Evolutionary conservation across 1,140 invertebrate genomes (phyloP), one percentile per base, ranked within the genome.

Genomic region (Drosophila ironensis): DNA sequence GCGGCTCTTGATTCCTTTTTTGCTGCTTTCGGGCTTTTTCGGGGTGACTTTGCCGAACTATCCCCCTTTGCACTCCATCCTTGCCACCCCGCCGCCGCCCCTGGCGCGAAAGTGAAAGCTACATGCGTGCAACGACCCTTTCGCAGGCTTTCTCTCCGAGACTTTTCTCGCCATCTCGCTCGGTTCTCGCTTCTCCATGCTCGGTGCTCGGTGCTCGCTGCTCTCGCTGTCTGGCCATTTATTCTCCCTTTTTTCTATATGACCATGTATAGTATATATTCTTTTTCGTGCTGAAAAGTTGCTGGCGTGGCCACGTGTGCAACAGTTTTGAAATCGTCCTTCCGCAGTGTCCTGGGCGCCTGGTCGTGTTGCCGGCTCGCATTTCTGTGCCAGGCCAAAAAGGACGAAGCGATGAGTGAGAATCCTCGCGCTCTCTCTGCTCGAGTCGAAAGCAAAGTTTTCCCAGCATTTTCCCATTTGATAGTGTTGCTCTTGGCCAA

Each of bases 381-480:
- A 84, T 84, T 84, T 84, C 71, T 84, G 80, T 84, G 74, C 78
- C 78, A 74, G 54, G 63, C 70, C 72, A 82, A 84, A 82, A 82
- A 82, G 77, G 77, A 82, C 73, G 78, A 84, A 61, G 77, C 77
- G 77, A 77, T 82, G 73, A 82, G 77, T 64, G 77, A 77, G 53
- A 66, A 22, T 61, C 30, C 28, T 37, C 19, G 17, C 33, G 8
- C 24, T 38, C 30, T 38, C 27, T 33, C 9, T 25, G 82, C 67
- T 82, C 52, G 38, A 82, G 68, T 72, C 72, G 84, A 82, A 72
- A 69, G 68, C 77, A 52, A 82, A 84, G 77, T 77, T 76, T 78
- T 57, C 37, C 24, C 22, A 25, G 42, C 46, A 57, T 46, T 70
- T 48, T 41, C 28, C 51, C 17, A 9, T 4, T 4, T 48, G 35